These are phyloP conservation scores for Ellobium chinense DNA, from an alignment of 2,888 invertebrate genomes.

Conservation along the genomic window DNA sequence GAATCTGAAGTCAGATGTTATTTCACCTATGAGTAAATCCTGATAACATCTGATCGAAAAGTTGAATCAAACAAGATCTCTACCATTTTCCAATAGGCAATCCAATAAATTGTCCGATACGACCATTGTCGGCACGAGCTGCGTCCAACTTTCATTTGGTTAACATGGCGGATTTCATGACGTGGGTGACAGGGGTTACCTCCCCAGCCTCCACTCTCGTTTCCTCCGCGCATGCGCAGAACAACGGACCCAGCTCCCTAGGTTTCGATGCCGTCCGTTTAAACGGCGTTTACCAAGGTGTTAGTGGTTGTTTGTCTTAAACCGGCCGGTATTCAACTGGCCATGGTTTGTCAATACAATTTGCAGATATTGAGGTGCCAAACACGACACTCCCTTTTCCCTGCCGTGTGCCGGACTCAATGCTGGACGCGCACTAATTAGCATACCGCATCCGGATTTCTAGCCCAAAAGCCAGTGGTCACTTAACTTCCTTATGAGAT, in stretches of 20 bases:
- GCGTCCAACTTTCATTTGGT: constrained; percentile 30
- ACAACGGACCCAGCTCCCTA: not conserved
- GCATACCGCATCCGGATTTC: constrained; percentile 21
- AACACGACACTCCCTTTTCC: constrained; percentile 24
- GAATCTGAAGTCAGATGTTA: too few relatives aligned
- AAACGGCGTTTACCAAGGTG: constrained; percentile 36
- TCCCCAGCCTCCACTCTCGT: constrained; percentile 37
- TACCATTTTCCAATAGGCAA: too few relatives aligned
- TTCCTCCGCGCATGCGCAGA: constrained; percentile 28
- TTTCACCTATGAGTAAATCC: too few relatives aligned
- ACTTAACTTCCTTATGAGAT: constrained; percentile 34
- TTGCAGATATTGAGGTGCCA: constrained; percentile 40
- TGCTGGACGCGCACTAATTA: constrained; percentile 14
- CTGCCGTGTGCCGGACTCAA: constrained; percentile 22
- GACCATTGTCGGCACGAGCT: not conserved
- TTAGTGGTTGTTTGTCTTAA: constrained; percentile 13
- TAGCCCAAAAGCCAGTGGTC: constrained; percentile 33
- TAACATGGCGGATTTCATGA: constrained; percentile 29
- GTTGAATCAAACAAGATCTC: too few relatives aligned
- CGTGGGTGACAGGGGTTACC: constrained; percentile 18
- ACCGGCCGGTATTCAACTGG: constrained; percentile 18
- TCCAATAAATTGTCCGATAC: not conserved
- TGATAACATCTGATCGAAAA: too few relatives aligned
- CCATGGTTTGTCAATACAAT: constrained; percentile 52
- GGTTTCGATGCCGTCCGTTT: constrained; percentile 8